Percentiles rank a stretch among this genome's conserved stretches.
These are phyloP conservation scores for Heliconius ismenius DNA, from an alignment of 2,888 invertebrate genomes.

Conservation along the genomic window DNA sequence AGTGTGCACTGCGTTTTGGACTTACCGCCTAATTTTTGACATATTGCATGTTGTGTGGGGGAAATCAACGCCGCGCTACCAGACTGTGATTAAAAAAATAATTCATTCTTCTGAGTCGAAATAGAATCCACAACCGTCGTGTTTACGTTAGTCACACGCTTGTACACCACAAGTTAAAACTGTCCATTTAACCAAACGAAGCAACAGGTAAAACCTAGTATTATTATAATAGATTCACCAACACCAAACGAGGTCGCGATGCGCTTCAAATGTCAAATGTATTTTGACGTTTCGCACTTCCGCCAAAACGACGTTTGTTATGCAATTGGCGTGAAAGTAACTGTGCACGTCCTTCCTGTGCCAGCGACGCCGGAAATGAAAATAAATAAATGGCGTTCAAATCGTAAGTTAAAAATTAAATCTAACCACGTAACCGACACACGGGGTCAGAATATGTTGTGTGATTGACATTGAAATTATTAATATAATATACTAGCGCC, in stretches of 20 bases:
- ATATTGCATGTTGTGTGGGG: too few species aligned
- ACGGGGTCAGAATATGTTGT: constrained; percentile 48
- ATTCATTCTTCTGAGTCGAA: too few species aligned
- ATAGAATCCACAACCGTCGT: too few species aligned
- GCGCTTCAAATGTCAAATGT: constrained; percentile 37
- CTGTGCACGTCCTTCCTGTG: constrained; percentile 59
- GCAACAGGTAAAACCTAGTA: too few species aligned
- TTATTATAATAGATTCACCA: too few species aligned
- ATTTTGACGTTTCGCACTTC: constrained; percentile 46
- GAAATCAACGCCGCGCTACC: too few species aligned
- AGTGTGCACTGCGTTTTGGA: not conserved
- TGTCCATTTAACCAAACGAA: too few species aligned
- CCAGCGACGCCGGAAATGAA: constrained; percentile 50
- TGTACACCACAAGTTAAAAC: too few species aligned
- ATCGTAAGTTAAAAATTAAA: constrained; percentile 40
- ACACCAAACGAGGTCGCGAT: constrained; percentile 38
- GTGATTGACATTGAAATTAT: constrained; percentile 53
- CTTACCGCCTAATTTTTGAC: not conserved
- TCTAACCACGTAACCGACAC: constrained; percentile 45
- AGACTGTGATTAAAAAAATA: too few species aligned
- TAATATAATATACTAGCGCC: constrained; percentile 24
- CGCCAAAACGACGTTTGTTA: constrained; percentile 54
- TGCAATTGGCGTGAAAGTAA: constrained; percentile 61
- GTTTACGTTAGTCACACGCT: too few species aligned
- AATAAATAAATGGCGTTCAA: constrained; percentile 47